Conservation (phyloP, 2,113 vertebrate species). For the Lonchura striata region DNA sequence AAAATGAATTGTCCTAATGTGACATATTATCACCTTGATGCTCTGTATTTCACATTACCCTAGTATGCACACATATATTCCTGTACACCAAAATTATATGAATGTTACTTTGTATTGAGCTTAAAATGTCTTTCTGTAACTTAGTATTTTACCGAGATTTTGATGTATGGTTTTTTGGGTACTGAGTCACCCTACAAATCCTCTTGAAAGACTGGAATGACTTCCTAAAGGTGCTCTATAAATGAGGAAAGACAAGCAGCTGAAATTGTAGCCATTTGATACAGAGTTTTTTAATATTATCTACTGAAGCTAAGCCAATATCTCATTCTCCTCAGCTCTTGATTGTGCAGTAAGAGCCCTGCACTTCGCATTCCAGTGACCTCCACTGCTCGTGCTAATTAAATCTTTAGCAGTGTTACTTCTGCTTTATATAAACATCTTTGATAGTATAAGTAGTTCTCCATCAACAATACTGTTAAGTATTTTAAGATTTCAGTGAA, state of each 20-base stretch:
- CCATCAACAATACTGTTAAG: background rate
- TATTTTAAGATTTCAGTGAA: background rate
- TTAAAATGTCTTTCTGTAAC: background rate
- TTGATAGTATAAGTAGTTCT: constrained; percentile 12
- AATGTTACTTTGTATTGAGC: background rate
- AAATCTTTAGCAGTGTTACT: constrained; percentile 31
- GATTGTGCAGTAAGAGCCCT: background rate
- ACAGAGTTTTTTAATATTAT: background rate
- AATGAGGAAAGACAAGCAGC: constrained; percentile 7
- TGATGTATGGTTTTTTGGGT: background rate
- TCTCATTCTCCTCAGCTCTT: constrained; percentile 14
- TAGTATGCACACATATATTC: background rate
- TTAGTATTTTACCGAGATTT: constrained; percentile 23
- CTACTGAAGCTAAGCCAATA: background rate
- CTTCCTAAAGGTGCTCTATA: background rate
- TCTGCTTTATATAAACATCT: constrained; percentile 37
- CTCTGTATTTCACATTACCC: constrained; percentile 33
- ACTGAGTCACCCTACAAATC: constrained; percentile 3
- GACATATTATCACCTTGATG: constrained; percentile 70
- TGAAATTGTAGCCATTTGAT: constrained; percentile 19
- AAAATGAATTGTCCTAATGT: constrained; percentile 76
- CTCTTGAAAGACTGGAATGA: background rate
- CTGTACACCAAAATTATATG: constrained; percentile 2
- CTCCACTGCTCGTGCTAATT: background rate
- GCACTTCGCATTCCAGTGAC: constrained; percentile 40